Evolutionary conservation across 2,113 vertebrate species (phyloP), one percentile per base, ranked within the genome.

Genomic region (Apistogramma diplotaenia): DNA sequence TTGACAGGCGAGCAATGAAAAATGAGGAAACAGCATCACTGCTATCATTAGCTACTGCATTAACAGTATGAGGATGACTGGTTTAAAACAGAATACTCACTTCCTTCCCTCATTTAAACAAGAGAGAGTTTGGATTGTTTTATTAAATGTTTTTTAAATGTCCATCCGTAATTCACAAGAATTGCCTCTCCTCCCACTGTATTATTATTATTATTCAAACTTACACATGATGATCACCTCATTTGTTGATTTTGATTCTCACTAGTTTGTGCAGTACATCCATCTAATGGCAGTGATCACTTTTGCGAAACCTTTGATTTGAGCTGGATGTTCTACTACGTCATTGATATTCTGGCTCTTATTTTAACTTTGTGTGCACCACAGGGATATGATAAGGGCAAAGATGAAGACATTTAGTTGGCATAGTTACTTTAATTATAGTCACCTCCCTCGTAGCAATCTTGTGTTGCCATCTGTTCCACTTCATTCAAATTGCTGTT

Each of bases 361-460:
- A 29, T 74, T 80, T 49, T 2, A 55, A 15, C 19, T 58, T 60
- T 9, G 60, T 29, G 23, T 78, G 53, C 23, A 16, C n/a, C 40
- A 10, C 53, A 76, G 31, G 59, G 49, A 55, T 62, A 16, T 43
- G 58, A 70, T 1, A 25, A 61, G 65, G 31, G 56, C 35, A 70
- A 70, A 70, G 74, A 91, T 87, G 65, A 89, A 91, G 72, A 88
- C 76, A 79, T 91, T 85, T 71, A 79, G 78, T 75, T 77, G 76
- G 58, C 74, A 81, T 78, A 56, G 56, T 29, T 75, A 85, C 35
- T 70, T 82, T 86, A 87, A 91, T 82, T 78, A 81, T 65, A 78
- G 56, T 60, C 61, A 75, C 76, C 62, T 54, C 13, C 60, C 51
- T 59, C 10, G 21, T 31, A 53, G 76, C 72, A 67, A 73, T 78